Base-by-base conservation (phyloP, 2,113 vertebrate species). In the Onychostoma macrolepis region DNA sequence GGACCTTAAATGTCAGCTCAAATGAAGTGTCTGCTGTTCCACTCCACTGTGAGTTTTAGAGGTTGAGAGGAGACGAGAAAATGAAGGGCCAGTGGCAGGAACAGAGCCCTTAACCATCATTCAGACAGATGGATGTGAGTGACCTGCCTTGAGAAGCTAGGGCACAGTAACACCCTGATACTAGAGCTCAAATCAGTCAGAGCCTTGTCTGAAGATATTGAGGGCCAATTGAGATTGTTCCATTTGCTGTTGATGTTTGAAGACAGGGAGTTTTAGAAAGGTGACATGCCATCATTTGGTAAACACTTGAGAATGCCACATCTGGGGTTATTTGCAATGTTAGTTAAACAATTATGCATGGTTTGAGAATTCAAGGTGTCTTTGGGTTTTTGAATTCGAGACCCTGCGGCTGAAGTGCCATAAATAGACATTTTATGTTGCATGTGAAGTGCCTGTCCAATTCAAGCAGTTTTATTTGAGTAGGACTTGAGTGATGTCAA, bases 1-100 rank as follows among this genome's bases (percentile, higher is more conserved):
- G 87, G 58, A 86, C 76, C 83, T 85, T 88, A 92, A 93, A 95
- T 94, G 94, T 94, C 94, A 94, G 87, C 91, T 90, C 69, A 45
- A 84, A 88, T 91, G 85, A 90, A 86, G 85, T 36, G n/a, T 58
- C 63, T 56, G 58, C 24, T 87, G 78, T 80, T 86, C 36, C 80
- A 82, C 75, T 92, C 90, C 90, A 90, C 91, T 86, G 85, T 89
- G 88, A 78, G 87, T 85, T 74, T 83, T 81, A 50, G 75, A 86
- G 80, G 90, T 84, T 80, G 89, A 88, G 79, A 48, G 2, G 67
- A 89, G 88, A 91, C 72, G 87, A 80, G 86, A 89, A 89, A 90
- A 91, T 90, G 91, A 92, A 71, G 86, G 82, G 83, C 75, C 13
- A 26, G 82, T 87, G 48, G 45, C 67, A 61, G 71, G 78, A 36